A percentile compares a stretch with the other conserved stretches of the same genome.
These are phyloP conservation scores for Nemotelus nigrinus DNA, from an alignment of 2,888 invertebrate species.

Conservation along the genomic window DNA sequence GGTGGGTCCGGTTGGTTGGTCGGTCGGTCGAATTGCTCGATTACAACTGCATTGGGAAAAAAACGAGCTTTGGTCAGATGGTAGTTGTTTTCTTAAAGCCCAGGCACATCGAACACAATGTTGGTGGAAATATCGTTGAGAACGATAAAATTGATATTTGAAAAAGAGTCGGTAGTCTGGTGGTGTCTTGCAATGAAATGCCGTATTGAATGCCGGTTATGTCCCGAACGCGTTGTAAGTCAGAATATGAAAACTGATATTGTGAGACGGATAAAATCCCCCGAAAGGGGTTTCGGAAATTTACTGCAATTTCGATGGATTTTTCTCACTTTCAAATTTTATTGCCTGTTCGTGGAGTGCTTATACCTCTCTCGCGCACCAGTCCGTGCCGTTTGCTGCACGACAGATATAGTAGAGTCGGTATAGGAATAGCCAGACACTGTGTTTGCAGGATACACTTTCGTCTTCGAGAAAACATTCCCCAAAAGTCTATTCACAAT, in stretches of 20 bases:
- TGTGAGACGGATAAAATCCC: slow-evolving; percentile 44
- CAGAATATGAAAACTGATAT: slow-evolving; percentile 14
- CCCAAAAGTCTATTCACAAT: slow-evolving; percentile 29
- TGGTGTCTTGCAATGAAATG: no score
- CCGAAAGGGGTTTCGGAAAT: slow-evolving; percentile 47
- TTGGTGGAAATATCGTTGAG: slow-evolving; percentile 16
- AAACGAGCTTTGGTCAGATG: slow-evolving; percentile 9
- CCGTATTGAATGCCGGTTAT: no score
- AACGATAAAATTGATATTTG: slow-evolving; percentile 40
- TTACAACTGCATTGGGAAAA: not conserved
- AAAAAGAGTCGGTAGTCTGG: no score
- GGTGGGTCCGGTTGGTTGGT: not conserved
- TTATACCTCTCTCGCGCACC: not conserved
- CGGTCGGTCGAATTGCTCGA: not conserved
- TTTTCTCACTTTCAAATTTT: slow-evolving; percentile 47
- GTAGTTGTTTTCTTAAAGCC: slow-evolving; percentile 4
- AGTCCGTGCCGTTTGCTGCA: not conserved
- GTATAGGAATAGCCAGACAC: not conserved
- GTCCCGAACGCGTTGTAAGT: no score
- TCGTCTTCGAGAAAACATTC: slow-evolving; percentile 17
- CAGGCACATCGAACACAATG: slow-evolving; percentile 22
- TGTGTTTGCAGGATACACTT: slow-evolving; percentile 18
- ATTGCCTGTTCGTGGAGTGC: slow-evolving; percentile 48
- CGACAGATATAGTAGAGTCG: not conserved
- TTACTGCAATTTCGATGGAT: slow-evolving; percentile 50